Conservation (phyloP, 2,797 vertebrate genomes). For the Masticophis lateralis region DNA sequence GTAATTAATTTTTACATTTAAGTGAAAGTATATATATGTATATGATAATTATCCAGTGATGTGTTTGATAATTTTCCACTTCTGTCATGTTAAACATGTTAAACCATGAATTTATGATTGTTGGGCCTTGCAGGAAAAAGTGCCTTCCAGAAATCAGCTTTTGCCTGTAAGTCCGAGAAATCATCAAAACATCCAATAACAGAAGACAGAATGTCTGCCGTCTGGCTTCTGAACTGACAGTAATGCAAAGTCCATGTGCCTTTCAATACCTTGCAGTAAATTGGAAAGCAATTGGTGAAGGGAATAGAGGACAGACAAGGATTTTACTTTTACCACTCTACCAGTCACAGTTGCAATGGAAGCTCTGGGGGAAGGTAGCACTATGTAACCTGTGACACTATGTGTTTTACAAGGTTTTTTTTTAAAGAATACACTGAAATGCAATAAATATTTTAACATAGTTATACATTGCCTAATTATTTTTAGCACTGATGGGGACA, state of each 20-base stretch:
- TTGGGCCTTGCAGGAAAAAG: background rate
- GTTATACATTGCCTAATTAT: background rate
- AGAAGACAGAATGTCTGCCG: background rate
- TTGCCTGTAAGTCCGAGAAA: background rate
- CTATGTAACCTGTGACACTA: background rate
- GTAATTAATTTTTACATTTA: background rate
- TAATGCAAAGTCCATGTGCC: background rate
- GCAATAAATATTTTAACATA: background rate
- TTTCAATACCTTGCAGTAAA: background rate
- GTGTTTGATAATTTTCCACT: background rate
- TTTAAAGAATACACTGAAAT: background rate
- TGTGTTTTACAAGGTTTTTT: background rate
- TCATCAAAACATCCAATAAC: background rate
- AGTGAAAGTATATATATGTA: background rate
- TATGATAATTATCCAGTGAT: background rate
- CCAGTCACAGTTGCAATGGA: background rate
- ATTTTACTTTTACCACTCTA: background rate
- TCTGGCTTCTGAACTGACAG: background rate
- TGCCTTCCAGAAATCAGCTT: background rate
- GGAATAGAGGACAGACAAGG: background rate
- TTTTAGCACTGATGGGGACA: background rate
- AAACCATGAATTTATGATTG: background rate
- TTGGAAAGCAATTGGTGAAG: background rate
- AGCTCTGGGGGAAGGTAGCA: background rate
- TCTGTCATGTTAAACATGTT: background rate